Conservation (phyloP, 2,113 vertebrate genomes). For the Percina caprodes region DNA sequence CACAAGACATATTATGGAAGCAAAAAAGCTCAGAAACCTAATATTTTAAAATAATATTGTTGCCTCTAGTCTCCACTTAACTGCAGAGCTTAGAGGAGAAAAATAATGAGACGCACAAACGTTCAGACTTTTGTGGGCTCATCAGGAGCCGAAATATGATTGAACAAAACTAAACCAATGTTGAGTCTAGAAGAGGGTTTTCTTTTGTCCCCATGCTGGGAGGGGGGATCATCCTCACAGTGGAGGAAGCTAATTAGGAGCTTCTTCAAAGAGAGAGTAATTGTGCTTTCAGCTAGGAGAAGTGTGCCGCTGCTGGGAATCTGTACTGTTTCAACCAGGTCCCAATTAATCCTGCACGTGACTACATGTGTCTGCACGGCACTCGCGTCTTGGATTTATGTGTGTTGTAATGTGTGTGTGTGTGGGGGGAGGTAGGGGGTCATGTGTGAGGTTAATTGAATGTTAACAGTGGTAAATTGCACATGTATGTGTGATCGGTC, state of each 20-base stretch:
- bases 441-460: no score
- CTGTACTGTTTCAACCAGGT: not conserved
- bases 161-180: not conserved
- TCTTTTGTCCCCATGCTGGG: not conserved
- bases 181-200: not conserved
- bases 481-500: no score
- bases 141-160: not conserved
- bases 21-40: no score
- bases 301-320: not conserved
- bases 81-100: not conserved
- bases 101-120: not conserved
- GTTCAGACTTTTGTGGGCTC: not conserved
- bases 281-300: fast-evolving
- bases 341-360: not conserved
- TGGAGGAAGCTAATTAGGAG: not conserved
- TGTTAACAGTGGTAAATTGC: no score
- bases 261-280: not conserved
- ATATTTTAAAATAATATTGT: no score
- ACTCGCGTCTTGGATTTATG: not conserved
- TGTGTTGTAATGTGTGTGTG: no score
- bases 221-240: not conserved
- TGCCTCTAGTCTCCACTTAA: no score
- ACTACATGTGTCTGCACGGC: no score
- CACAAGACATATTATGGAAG: no score
- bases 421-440: no score